These are phyloP conservation scores for Seriola quinqueradiata DNA, from an alignment of 2,113 vertebrate genomes.

Conservation along the genomic window DNA sequence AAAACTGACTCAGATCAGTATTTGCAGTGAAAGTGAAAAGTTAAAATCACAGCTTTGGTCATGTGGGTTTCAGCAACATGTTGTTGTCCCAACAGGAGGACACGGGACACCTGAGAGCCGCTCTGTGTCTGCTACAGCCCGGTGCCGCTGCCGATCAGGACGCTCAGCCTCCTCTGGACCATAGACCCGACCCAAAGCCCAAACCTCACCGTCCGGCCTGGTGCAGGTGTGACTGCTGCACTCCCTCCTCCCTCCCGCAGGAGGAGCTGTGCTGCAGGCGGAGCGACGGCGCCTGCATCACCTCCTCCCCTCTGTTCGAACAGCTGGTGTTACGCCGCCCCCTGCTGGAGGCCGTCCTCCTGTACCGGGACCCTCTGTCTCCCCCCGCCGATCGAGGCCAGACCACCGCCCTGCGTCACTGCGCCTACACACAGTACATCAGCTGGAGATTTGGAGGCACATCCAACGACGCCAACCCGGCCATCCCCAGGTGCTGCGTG, in stretches of 20 bases:
- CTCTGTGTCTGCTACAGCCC: constrained; percentile 59
- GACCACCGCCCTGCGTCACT: constrained; percentile 73
- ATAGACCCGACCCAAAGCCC: neutral
- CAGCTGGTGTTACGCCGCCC: constrained; percentile 79
- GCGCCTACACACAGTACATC: constrained; percentile 84
- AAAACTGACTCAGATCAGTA: too few relatives aligned
- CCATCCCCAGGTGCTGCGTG: constrained; percentile 88
- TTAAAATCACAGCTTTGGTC: too few relatives aligned
- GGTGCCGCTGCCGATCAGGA: neutral
- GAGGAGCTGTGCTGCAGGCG: constrained; percentile 88
- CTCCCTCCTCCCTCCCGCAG: constrained; percentile 23
- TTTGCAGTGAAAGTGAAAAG: neutral
- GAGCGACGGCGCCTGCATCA: constrained; percentile 75
- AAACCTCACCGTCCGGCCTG: constrained; percentile 59
- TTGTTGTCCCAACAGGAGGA: constrained; percentile 61
- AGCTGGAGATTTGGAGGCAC: constrained; percentile 85
- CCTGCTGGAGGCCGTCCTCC: constrained; percentile 78
- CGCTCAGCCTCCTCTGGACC: neutral
- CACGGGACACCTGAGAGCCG: constrained; percentile 57
- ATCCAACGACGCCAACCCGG: constrained; percentile 69
- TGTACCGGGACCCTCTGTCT: constrained; percentile 85
- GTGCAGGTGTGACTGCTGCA: constrained; percentile 83
- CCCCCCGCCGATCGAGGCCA: neutral
- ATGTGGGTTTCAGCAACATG: neutral
- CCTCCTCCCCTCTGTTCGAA: constrained; percentile 77